Base-by-base conservation (phyloP, 2,888 invertebrate genomes). In the Asteroscopus sphinx region DNA sequence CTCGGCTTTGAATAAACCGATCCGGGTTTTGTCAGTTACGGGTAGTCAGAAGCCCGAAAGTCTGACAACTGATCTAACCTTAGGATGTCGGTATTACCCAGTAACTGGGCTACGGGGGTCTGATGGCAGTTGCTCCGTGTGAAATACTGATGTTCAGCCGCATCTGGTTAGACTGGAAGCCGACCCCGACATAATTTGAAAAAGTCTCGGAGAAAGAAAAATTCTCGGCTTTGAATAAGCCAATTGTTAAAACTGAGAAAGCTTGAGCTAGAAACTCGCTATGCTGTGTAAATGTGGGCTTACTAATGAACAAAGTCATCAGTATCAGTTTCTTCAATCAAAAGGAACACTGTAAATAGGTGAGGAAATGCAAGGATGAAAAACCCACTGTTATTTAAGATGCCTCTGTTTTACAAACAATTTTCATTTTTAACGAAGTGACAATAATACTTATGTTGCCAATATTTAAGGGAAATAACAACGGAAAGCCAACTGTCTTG, bases 291-390 rank as follows among this genome's bases (percentile, higher is more conserved):
- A 15, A 25, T 64, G 12, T 44, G 21, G 9, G 45, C 33, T 62
- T 68, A 37, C 62, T 49, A 52, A 61, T 46, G 37, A 65, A 42
- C 44, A 26, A 35, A 60, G 46, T 12, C 57, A 45, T 45, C 60
- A 41, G 36, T 60, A 60, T 64, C 36, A 42, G 45, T 60, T 60
- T 51, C 40, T 36, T 21, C 16, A 37, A 63, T 67, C 30, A 56
- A 35, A 35, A 45, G 12, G n/a, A 21, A 35, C 5, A 1, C 13
- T 12, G 13, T 12, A 44, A 47, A 44, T 16, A 21, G 21, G 37
- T 36, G 33, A 35, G 21, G 25, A 33, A 35, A 41, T 59, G 8
- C 25, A 26, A 42, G 12, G 3, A n/a, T 41, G 15, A 30, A 36
- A 60, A 65, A 32, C 26, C 40, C 3, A 13, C n/a, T 13, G 16